Evolutionary conservation across 2,797 vertebrate genomes (phyloP), one percentile per base, ranked within the genome.

Genomic region (Setipinna tenuifilis): DNA sequence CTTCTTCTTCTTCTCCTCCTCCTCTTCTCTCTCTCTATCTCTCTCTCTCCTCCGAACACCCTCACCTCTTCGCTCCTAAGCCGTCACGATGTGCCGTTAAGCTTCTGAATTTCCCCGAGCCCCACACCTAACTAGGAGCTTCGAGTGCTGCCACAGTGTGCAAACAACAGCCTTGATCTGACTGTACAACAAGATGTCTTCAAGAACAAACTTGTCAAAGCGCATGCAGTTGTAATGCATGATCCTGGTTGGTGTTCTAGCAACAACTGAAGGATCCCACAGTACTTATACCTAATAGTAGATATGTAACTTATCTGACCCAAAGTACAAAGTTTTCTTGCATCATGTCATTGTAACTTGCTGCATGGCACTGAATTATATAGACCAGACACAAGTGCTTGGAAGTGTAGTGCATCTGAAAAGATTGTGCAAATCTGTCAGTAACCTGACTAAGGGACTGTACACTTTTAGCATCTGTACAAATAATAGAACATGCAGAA

Each of bases 1-100:
- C 31, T 14, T 75, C 65, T 71, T 21, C 31, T 14, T 71, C 68
- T 54, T 65, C 61, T 65, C 23, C 19, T 71, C 71, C 81, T 16
- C 31, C 68, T 75, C 31, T 17, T 75, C 25, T 71, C 65, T 71
- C 28, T 71, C 68, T 54, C 50, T 48, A 3, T 54, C 50, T 54
- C 50, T 54, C 28, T 65, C 23, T 65, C 61, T 65, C 7, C 19
- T 71, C 71, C 19, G 35, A 78, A 78, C 35, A 44, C 17, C 71
- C 71, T 78, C 71, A 78, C 71, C 71, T 82, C 81, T 82, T 78
- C 71, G 6, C 71, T 78, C 71, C 71, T 78, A 78, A 78, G 71
- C 71, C 19, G 35, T 78, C 71, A 78, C 71, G 35, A 78, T 78
- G 71, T 78, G 71, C 41, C 35, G 71, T 41, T 44, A 78, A 78